phyloP scores from a whole-genome alignment of 2,888 invertebrate genomes.

The Dione vanillae region DNA sequence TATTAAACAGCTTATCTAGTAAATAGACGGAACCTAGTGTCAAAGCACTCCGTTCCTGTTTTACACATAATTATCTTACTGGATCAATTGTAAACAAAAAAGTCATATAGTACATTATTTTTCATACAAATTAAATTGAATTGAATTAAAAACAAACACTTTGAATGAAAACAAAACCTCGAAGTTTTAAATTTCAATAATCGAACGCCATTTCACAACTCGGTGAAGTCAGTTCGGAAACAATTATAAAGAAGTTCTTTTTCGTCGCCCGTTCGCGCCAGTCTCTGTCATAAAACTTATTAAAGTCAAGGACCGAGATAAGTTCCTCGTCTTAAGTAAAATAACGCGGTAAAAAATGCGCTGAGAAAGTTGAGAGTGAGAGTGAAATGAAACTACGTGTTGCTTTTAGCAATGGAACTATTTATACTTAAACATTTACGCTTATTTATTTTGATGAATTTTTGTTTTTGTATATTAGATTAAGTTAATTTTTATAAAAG shows the following conservation, averaged over 20 bases:
- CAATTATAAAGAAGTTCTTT: constrained; percentile 83
- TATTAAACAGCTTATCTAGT: too few species aligned
- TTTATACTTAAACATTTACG: constrained; percentile 53
- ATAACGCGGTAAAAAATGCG: constrained; percentile 80
- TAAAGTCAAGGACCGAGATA: constrained; percentile 84
- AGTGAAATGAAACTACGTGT: constrained; percentile 79
- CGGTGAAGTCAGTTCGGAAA: constrained; percentile 72
- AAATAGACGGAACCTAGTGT: too few species aligned
- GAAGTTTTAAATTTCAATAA: constrained; percentile 69
- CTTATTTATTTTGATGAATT: constrained; percentile 35
- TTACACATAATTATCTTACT: too few species aligned
- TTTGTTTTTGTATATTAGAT: neutral
- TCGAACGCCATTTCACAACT: constrained; percentile 69
- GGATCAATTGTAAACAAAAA: too few species aligned
- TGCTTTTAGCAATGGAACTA: constrained; percentile 67
- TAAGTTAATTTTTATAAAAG: neutral
- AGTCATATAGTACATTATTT: too few species aligned
- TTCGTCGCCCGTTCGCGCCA: constrained; percentile 78
- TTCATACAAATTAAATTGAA: too few species aligned
- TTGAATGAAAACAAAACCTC: constrained; percentile 64
- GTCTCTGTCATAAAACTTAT: constrained; percentile 84
- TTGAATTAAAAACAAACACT: constrained; percentile 52
- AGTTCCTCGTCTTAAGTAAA: constrained; percentile 83
- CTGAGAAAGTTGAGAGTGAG: constrained; percentile 74
- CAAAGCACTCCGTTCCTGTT: too few species aligned